Evolutionary conservation across 2,797 vertebrate species (phyloP), one percentile per base, ranked within the genome.

Genomic region (Lacerta bilineata): DNA sequence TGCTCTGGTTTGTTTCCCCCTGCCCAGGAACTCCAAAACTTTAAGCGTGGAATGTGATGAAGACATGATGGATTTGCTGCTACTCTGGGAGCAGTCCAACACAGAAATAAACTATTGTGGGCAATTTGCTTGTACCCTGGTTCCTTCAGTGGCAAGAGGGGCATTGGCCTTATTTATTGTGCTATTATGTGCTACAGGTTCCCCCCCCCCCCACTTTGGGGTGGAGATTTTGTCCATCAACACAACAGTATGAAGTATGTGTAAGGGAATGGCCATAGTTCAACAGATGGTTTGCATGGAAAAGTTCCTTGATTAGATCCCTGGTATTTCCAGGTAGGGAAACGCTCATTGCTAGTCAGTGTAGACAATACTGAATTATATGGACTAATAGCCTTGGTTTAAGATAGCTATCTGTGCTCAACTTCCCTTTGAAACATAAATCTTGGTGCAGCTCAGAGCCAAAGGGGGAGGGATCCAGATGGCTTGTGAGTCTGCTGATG

Each of bases 21-120:
- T 23, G 15, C 91, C 27, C 93, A 95, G 95, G 87, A 77, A 86
- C 23, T 71, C 64, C 82, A 79, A 92, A 91, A 91, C 88, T 72
- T 82, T 93, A 79, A 85, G n/a, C 78, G 87, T 92, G 84, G 87
- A 94, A 89, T 7, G 11, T 29, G 91, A 84, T 39, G 39, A n/a
- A 91, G 72, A 93, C 50, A 85, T 27, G 13, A 81, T 86, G 71
- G n/a, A 79, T 1, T 13, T 69, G 69, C 89, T 41, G 33, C 77
- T 27, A 17, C 10, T 71, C 75, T 78, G 64, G 66, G 83, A n/a
- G 3, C 8, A 33, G 8, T 68, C 79, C 69, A 59, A 23, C 11
- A 64, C n/a, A 33, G 7, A 93, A 86, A 93, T 41, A 92, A 91
- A 64, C 25, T 71, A 90, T 89, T 5, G 4, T 74, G 4, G 66